Base-by-base conservation (phyloP, 2,797 vertebrate genomes). In the Pachyuromys duprasi region DNA sequence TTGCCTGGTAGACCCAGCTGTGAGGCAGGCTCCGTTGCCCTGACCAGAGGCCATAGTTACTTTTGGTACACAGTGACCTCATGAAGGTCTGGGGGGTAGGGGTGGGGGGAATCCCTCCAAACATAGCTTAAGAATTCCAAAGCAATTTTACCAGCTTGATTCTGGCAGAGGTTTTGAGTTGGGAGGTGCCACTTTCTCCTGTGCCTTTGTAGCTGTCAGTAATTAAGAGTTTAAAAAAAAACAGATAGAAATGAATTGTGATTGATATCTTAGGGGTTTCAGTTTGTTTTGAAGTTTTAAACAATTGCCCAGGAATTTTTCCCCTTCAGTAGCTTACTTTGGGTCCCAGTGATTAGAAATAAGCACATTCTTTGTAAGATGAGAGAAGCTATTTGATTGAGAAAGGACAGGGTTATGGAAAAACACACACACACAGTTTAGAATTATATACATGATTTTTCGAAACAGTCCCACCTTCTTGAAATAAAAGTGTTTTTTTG, bases 121-220 rank as follows among this genome's bases (percentile, higher is more conserved):
- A 57, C 65, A 2, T 67, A 65, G 96, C 63, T 93, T 60, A 92
- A 70, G 86, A 86, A 96, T 97, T 97, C 96, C 96, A 95, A 91
- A 97, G 95, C 90, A 94, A 28, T 67, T 95, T 96, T 74, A 55
- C 57, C 90, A 31, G 90, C 97, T 81, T 26, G 33, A 65, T 79
- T 92, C 84, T 81, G 9, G 45, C 70, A 31, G 53, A 92, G 75
- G 36, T 88, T 49, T 78, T 60, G 53, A 31, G 75, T 89, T 62
- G 65, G 70, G 87, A 75, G 67, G 55, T 11, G 14, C 26, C 82
- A 97, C 96, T 83, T 86, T 93, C 95, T 96, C 94, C 90, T 97
- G 96, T 97, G 2, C 36, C 80, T 75, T 92, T 95, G 60, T 89
- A 86, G 74, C 33, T 87, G 15, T 75, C 72, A 80, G 60, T 88